Percentiles rank a stretch among this genome's conserved stretches.
These are phyloP conservation scores for Ceyx melanurus DNA, from an alignment of 2,113 vertebrate species.

Conservation along the genomic window DNA sequence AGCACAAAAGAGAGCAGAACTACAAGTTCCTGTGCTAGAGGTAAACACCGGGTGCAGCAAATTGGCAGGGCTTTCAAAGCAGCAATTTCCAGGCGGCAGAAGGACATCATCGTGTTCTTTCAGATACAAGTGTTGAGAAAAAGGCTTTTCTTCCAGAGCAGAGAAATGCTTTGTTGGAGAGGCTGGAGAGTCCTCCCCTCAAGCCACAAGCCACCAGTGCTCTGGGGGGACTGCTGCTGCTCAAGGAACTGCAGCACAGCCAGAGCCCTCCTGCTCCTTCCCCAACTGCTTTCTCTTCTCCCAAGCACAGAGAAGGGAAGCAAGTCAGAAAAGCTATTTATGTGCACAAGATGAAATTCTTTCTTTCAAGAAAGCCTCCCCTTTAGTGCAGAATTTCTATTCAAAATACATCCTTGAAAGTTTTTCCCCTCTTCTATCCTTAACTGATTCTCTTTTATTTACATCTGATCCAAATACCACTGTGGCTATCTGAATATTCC, in stretches of 20 bases:
- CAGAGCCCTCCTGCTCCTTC: not conserved
- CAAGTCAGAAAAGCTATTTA: not conserved
- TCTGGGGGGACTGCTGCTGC: not conserved
- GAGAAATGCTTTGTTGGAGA: not conserved
- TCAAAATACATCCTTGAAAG: not conserved
- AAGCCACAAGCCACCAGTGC: not conserved
- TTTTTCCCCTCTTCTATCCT: not conserved
- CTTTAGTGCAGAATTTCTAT: not conserved
- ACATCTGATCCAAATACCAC: not conserved
- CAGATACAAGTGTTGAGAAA: not conserved
- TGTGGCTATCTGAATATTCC: not conserved
- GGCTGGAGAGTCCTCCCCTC: not conserved
- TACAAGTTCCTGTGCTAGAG: not conserved
- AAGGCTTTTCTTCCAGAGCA: not conserved
- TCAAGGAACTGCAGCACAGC: not conserved
- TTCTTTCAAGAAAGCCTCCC: not conserved
- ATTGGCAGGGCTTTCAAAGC: slow-evolving; percentile 5
- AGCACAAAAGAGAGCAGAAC: slow-evolving; percentile 3
- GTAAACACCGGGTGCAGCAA: not conserved
- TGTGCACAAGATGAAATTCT: fast-evolving
- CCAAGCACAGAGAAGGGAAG: not conserved
- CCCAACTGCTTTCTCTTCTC: not conserved
- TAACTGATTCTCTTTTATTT: not conserved
- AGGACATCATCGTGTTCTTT: not conserved
- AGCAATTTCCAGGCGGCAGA: not conserved